Percentiles rank a stretch among this genome's conserved stretches.
phyloP scores from a whole-genome alignment of 2,888 invertebrate genomes.

The Lymantria dispar region DNA sequence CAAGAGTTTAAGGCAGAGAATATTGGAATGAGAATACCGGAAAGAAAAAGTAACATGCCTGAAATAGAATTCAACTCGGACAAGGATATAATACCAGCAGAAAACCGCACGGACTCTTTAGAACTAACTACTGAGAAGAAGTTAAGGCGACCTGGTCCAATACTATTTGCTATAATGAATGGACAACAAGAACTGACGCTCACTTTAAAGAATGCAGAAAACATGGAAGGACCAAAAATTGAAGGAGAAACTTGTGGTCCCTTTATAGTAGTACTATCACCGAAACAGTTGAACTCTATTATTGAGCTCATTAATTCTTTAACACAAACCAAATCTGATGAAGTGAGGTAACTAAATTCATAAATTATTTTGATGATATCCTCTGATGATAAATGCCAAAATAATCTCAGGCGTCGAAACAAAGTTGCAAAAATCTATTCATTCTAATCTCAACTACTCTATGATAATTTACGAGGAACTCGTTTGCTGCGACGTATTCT shows the following conservation, averaged over 20 bases:
- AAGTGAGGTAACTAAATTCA: background rate
- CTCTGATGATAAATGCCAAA: too few relatives aligned
- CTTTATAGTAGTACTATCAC: slow-evolving; percentile 2
- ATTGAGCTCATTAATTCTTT: slow-evolving; percentile 5
- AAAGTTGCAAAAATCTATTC: too few relatives aligned
- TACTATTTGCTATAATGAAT: slow-evolving; percentile 86
- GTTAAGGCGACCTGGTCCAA: slow-evolving; percentile 80
- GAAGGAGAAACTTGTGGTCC: slow-evolving; percentile 55
- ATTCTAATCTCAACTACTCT: too few relatives aligned
- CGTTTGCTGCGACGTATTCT: too few relatives aligned
- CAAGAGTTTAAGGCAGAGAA: background rate
- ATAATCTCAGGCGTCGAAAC: too few relatives aligned
- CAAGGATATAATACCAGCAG: background rate
- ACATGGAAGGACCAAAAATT: slow-evolving; percentile 91
- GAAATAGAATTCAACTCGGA: background rate
- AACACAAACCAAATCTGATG: background rate
- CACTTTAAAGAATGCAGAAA: slow-evolving; percentile 91
- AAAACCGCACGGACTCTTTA: background rate
- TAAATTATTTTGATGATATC: too few relatives aligned
- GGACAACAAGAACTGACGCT: slow-evolving; percentile 90
- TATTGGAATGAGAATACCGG: background rate
- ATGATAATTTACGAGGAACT: too few relatives aligned
- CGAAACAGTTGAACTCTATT: slow-evolving; percentile 2
- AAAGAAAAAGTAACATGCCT: background rate
- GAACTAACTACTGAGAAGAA: background rate